These are phyloP conservation scores for Platycercus adscitus DNA, from an alignment of 2,113 vertebrate genomes.

Conservation along the genomic window DNA sequence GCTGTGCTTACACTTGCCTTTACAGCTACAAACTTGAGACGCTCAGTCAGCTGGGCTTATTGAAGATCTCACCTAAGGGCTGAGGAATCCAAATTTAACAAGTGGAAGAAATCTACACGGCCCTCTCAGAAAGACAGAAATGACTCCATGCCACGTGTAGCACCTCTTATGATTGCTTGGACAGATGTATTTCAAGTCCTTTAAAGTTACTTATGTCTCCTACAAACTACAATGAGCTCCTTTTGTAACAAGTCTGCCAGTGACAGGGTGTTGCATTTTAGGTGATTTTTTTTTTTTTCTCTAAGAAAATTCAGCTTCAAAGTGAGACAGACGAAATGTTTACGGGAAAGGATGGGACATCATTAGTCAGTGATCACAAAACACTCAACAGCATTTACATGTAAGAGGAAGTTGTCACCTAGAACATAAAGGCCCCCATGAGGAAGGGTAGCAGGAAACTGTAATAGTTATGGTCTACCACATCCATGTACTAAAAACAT, in stretches of 20 bases:
- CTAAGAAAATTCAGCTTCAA: neutral
- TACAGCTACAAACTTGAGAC: neutral
- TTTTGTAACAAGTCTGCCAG: neutral
- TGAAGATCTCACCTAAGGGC: neutral
- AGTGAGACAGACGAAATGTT: neutral
- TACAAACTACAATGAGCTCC: neutral
- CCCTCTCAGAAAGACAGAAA: neutral
- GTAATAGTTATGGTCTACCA: neutral
- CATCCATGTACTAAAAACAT: neutral
- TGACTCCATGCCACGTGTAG: neutral
- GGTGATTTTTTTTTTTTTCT: neutral
- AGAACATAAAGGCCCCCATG: fast-evolving
- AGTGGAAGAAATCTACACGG: neutral
- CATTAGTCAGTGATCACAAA: neutral
- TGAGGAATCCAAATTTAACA: neutral
- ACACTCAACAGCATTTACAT: neutral
- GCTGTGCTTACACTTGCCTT: neutral
- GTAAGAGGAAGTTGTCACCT: neutral
- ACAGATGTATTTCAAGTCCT: neutral
- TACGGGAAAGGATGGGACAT: neutral
- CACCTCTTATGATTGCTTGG: neutral
- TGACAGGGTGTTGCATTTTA: neutral
- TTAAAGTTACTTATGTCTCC: neutral
- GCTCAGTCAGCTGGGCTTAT: neutral
- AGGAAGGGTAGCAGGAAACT: neutral